Conservation (phyloP, 2,113 vertebrate genomes). For the Ammospiza nelsoni region DNA sequence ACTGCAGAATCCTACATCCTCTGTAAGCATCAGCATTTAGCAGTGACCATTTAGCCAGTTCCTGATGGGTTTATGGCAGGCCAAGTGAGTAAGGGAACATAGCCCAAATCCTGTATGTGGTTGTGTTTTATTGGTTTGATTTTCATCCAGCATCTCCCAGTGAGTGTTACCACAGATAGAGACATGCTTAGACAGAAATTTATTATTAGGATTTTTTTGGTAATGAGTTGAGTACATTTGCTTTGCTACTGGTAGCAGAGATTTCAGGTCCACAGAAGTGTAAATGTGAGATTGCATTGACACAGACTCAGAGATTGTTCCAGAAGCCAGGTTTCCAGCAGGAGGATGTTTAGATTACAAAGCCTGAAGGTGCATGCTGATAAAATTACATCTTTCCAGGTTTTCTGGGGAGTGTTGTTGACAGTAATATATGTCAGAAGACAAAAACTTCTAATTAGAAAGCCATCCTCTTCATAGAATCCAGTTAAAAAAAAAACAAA, state of each 20-base stretch:
- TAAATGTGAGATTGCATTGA: background rate
- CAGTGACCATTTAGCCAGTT: background rate
- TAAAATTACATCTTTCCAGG: background rate
- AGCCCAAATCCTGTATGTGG: background rate
- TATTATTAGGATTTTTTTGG: background rate
- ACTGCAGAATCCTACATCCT: background rate
- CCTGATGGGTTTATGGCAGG: background rate
- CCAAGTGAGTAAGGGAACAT: background rate
- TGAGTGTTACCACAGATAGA: background rate
- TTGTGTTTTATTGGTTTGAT: background rate
- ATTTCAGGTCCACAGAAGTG: background rate
- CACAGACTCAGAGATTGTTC: background rate
- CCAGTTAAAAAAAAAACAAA: background rate
- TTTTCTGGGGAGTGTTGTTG: background rate
- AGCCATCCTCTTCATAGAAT: background rate
- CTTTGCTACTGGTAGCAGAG: background rate
- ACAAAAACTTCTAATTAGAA: background rate
- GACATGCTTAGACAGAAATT: background rate
- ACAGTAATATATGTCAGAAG: background rate
- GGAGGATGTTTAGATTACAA: background rate
- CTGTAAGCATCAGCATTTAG: background rate
- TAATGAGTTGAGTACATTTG: background rate
- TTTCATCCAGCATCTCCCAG: background rate
- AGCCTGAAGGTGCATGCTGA: background rate
- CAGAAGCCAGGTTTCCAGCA: background rate